Conservation (phyloP, 1,140 invertebrate genomes). For the Streblospio benedicti region DNA sequence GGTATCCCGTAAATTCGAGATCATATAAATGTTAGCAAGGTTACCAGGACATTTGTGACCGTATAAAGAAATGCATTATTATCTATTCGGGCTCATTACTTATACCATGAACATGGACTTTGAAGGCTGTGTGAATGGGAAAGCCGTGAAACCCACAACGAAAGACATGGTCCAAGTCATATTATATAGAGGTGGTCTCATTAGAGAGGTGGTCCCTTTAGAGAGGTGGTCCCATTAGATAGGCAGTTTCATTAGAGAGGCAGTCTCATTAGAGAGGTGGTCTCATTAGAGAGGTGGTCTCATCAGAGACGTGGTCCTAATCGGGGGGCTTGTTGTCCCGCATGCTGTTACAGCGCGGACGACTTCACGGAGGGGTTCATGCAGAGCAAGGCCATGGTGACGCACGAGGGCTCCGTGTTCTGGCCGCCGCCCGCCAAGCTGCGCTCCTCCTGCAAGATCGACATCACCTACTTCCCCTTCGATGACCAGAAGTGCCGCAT, state of each 20-base stretch:
- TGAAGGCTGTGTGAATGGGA: too few species aligned
- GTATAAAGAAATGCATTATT: background rate
- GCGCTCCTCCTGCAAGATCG: constrained; percentile 34
- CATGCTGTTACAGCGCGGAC: constrained; percentile 48
- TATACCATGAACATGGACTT: too few species aligned
- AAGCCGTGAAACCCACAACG: too few species aligned
- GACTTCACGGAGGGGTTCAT: constrained; percentile 54
- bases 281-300: too few species aligned
- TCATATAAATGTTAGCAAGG: background rate
- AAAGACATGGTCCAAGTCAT: background rate
- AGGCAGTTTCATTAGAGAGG: too few species aligned
- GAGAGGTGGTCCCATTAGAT: too few species aligned
- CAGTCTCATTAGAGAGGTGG: too few species aligned
- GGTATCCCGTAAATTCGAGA: too few species aligned
- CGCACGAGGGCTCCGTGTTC: constrained; percentile 49
- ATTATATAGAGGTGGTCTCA: too few species aligned
- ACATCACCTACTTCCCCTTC: constrained; percentile 44
- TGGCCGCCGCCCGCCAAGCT: constrained; percentile 55
- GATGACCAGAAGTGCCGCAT: constrained; percentile 33
- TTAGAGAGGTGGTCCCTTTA: too few species aligned
- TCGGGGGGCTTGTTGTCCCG: background rate
- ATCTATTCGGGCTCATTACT: too few species aligned
- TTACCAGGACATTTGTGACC: background rate
- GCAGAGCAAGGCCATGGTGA: constrained; percentile 51
- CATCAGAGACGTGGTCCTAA: too few species aligned